phyloP scores from a whole-genome alignment of 2,113 vertebrate genomes.

The Muntiacus muntjak region DNA sequence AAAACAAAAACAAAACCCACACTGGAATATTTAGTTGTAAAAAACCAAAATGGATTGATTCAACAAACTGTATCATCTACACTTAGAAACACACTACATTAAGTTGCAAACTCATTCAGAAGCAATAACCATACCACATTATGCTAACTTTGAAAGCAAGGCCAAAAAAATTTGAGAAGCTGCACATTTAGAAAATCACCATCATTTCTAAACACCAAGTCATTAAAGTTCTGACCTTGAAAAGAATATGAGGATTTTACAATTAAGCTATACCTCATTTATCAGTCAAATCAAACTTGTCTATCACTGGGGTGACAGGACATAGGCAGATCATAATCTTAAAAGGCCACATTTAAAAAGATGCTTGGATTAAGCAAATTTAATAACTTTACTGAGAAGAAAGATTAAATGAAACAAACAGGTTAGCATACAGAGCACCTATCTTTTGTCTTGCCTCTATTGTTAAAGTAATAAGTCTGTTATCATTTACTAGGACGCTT shows the following conservation, averaged over 20 bases:
- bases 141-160: constrained; percentile 30
- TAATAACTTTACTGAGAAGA: constrained; percentile 29
- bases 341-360: constrained; percentile 4
- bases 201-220: neutral
- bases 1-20: neutral
- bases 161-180: neutral
- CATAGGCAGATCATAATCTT: neutral
- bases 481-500: neutral
- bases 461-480: neutral
- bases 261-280: neutral
- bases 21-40: constrained; percentile 62
- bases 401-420: constrained; percentile 17
- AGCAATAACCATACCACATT: neutral
- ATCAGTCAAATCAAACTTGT: constrained; percentile 24
- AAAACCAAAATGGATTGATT: constrained; percentile 13
- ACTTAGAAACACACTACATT: constrained; percentile 31
- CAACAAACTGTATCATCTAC: neutral
- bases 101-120: constrained; percentile 37
- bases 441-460: neutral
- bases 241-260: constrained; percentile 6
- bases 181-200: constrained; percentile 20
- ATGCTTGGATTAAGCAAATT: neutral
- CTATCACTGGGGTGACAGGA: neutral
- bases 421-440: neutral
- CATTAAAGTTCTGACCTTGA: neutral